Evolutionary conservation across 2,113 vertebrate species (phyloP).

Genomic region (Poeciliopsis retropinna): DNA sequence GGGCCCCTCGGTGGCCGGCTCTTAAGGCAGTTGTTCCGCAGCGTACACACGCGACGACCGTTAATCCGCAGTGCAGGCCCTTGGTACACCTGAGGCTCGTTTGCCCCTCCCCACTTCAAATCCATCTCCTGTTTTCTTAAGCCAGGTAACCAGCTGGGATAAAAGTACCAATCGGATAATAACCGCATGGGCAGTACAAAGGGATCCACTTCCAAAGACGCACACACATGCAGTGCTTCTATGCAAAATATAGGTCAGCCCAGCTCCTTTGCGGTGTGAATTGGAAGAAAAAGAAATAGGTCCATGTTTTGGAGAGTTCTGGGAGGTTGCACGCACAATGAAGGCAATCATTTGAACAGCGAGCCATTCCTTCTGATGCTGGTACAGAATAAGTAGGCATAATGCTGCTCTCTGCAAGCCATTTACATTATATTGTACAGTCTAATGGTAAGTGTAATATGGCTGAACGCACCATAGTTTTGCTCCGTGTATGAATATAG

Average conservation of each 20-base stretch:
- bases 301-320: constrained; percentile 45
- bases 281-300: constrained; percentile 40
- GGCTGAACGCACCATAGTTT: constrained; percentile 53
- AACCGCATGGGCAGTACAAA: constrained; percentile 9
- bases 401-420: constrained; percentile 36
- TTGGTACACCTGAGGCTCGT: constrained; percentile 39
- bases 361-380: constrained; percentile 43
- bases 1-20: constrained; percentile 44
- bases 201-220: constrained; percentile 8
- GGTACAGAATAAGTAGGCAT: constrained; percentile 51
- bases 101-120: constrained; percentile 22
- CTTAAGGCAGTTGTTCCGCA: constrained; percentile 46
- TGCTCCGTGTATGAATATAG: constrained; percentile 29
- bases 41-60: constrained; percentile 9
- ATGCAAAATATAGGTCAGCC: constrained; percentile 35
- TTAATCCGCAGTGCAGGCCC: constrained; percentile 40
- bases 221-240: constrained; percentile 1
- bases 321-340: constrained; percentile 54
- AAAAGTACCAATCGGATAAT: constrained; percentile 41
- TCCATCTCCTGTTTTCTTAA: constrained; percentile 21
- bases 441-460: constrained; percentile 43
- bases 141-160: constrained; percentile 31
- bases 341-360: constrained; percentile 53
- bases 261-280: constrained; percentile 40
- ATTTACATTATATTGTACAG: constrained; percentile 47